Percentiles rank a stretch among this genome's conserved stretches.
Conservation (phyloP, 2,797 vertebrate species). For the Oreonectes daqikongensis region DNA sequence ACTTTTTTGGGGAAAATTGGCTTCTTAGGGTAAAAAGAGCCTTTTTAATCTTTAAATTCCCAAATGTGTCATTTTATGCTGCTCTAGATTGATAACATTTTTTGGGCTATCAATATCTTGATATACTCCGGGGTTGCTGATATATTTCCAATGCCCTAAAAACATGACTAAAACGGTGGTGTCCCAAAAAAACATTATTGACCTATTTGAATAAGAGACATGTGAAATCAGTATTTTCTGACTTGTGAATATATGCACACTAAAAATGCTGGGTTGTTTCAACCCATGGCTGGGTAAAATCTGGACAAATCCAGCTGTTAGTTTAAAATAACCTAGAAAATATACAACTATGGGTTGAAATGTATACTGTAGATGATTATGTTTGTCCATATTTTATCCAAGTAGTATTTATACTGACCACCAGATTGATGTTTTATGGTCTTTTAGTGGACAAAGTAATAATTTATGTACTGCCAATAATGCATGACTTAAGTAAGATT, state of each 20-base stretch:
- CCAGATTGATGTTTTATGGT: neutral
- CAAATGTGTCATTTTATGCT: constrained; percentile 41
- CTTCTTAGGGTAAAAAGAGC: constrained; percentile 21
- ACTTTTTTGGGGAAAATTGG: constrained; percentile 41
- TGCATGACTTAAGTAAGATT: neutral
- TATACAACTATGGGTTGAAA: too few relatives aligned
- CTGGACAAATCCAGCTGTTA: too few relatives aligned
- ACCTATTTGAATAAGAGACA: constrained; percentile 40
- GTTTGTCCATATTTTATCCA: too few relatives aligned
- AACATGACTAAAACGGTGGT: constrained; percentile 1
- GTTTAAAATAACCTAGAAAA: too few relatives aligned
- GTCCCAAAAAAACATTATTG: constrained; percentile 34
- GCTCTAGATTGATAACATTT: constrained; percentile 20
- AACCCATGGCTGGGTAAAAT: too few relatives aligned
- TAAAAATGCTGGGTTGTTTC: too few relatives aligned
- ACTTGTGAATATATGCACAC: neutral
- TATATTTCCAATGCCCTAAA: constrained; percentile 40
- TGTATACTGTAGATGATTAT: too few relatives aligned
- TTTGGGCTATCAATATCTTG: constrained; percentile 30
- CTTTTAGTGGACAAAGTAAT: neutral
- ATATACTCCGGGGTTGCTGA: constrained; percentile 25
- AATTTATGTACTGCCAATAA: constrained; percentile 8
- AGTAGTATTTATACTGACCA: neutral
- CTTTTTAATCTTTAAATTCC: constrained; percentile 33
- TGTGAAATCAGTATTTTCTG: neutral